Conservation (phyloP, 2,888 invertebrate species). For the Agrotis ipsilon region DNA sequence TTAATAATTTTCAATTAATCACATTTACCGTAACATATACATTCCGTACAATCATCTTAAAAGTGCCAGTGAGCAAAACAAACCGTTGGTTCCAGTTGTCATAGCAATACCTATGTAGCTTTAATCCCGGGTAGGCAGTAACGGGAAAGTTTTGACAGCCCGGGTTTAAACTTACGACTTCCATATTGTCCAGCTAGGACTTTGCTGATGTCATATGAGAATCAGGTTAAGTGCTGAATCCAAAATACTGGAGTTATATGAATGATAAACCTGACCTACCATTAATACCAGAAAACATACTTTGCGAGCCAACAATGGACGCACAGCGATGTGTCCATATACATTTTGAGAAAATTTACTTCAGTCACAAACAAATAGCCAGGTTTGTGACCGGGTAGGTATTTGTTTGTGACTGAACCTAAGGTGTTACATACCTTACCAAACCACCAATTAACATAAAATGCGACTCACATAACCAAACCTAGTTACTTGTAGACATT, state of each 20-base stretch:
- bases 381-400: too few relatives aligned
- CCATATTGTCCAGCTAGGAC: slow-evolving; percentile 8
- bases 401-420: too few relatives aligned
- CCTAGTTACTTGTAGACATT: too few relatives aligned
- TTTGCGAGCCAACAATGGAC: too few relatives aligned
- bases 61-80: slow-evolving; percentile 1
- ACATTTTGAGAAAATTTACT: too few relatives aligned
- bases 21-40: too few relatives aligned
- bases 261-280: not conserved
- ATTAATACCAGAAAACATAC: not conserved
- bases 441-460: too few relatives aligned
- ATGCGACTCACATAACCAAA: too few relatives aligned
- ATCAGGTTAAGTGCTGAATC: not conserved
- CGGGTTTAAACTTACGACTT: slow-evolving; percentile 29
- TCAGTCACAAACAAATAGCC: too few relatives aligned
- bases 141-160: slow-evolving; percentile 27
- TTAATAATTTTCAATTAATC: too few relatives aligned
- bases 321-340: too few relatives aligned
- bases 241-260: not conserved
- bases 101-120: slow-evolving; percentile 12
- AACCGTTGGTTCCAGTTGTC: slow-evolving; percentile 15
- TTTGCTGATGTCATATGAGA: slow-evolving; percentile 8
- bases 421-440: too few relatives aligned
- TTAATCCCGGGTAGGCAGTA: slow-evolving; percentile 9
- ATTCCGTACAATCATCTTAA: not conserved